phyloP scores from a whole-genome alignment of 2,113 vertebrate genomes.

The Ellobius talpinus region DNA sequence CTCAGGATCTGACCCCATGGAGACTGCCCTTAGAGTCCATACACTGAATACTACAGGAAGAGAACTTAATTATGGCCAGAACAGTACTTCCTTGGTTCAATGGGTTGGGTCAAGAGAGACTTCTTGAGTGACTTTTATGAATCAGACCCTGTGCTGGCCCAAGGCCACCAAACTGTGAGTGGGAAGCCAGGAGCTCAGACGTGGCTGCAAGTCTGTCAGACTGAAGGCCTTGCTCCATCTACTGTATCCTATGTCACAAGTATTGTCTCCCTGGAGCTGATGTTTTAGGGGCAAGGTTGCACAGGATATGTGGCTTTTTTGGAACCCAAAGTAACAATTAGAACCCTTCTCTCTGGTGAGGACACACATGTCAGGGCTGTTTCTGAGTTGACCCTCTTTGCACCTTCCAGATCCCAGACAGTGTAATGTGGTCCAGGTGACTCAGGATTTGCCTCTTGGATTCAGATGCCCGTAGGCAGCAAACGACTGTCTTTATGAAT shows the following conservation, averaged over 20 bases:
- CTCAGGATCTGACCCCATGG: neutral
- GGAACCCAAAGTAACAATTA: neutral
- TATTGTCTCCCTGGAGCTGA: neutral
- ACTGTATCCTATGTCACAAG: neutral
- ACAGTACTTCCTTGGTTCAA: neutral
- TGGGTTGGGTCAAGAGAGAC: neutral
- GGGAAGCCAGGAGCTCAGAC: neutral
- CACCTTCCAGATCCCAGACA: neutral
- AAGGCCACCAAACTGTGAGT: neutral
- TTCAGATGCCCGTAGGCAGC: slow-evolving; percentile 18
- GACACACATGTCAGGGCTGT: neutral
- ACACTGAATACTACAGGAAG: neutral
- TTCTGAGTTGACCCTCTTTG: neutral
- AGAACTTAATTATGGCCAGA: slow-evolving; percentile 7
- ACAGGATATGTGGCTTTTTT: neutral
- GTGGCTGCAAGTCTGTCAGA: neutral
- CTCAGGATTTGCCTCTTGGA: slow-evolving; percentile 1
- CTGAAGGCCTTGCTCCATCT: neutral
- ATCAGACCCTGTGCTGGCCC: neutral
- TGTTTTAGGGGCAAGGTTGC: neutral
- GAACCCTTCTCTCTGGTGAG: neutral
- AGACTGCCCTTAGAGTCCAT: neutral
- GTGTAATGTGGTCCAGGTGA: slow-evolving; percentile 49
- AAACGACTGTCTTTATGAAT: slow-evolving; percentile 59
- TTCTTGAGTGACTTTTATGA: neutral